Evolutionary conservation across 1,140 invertebrate genomes (phyloP).

Genomic region (Anoplolepis gracilipes): DNA sequence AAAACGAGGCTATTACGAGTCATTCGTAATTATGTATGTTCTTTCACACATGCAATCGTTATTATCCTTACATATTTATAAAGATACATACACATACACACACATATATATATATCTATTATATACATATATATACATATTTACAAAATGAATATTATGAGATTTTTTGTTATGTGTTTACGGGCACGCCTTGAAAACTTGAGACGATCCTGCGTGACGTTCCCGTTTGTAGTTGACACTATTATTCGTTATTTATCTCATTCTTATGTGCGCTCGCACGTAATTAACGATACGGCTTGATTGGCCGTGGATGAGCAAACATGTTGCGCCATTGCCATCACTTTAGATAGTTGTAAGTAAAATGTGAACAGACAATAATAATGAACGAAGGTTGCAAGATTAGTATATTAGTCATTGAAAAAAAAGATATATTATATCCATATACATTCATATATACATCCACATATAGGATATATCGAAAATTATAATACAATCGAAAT

Average conservation of each 20-base stretch:
- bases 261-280: slow-evolving; percentile 20
- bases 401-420: slow-evolving; percentile 69
- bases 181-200: background rate
- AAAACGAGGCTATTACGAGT: slow-evolving; percentile 43
- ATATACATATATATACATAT: slow-evolving; percentile 21
- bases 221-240: slow-evolving; percentile 37
- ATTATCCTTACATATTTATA: slow-evolving; percentile 59
- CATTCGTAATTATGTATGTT: slow-evolving; percentile 60
- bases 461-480: background rate
- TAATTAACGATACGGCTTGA: slow-evolving; percentile 36
- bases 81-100: slow-evolving; percentile 29
- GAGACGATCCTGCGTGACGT: slow-evolving; percentile 9
- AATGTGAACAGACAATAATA: slow-evolving; percentile 86
- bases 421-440: slow-evolving; percentile 60
- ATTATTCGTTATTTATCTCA: slow-evolving; percentile 60
- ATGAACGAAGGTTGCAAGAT: slow-evolving; percentile 76
- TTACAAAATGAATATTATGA: slow-evolving; percentile 53
- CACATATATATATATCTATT: slow-evolving; percentile 11
- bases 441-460: slow-evolving; percentile 59
- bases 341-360: slow-evolving; percentile 81
- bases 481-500: too few species aligned
- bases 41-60: slow-evolving; percentile 53
- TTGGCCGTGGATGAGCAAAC: slow-evolving; percentile 17
- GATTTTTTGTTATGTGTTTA: slow-evolving; percentile 67
- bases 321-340: slow-evolving; percentile 45